Percentiles rank a stretch among this genome's conserved stretches.
These are phyloP conservation scores for Urophycis tenuis DNA, from an alignment of 2,797 vertebrate species.

Conservation along the genomic window DNA sequence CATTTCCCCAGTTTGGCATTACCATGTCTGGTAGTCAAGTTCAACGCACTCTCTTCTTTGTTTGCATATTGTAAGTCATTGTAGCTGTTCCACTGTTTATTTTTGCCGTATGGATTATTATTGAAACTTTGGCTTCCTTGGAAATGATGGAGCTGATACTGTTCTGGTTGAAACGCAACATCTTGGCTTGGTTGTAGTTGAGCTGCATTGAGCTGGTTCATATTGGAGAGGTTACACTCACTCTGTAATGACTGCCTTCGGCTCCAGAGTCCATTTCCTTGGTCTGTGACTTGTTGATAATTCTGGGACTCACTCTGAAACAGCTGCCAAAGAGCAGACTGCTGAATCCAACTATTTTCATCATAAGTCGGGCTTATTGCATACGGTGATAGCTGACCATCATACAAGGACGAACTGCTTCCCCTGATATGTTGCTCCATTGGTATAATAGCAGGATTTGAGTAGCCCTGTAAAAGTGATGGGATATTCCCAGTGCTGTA, in stretches of 20 bases:
- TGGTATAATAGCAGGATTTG: conserved; percentile 36
- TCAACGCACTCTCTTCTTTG: conserved; percentile 72
- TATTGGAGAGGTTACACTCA: conserved; percentile 40
- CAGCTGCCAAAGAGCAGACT: conserved; percentile 69
- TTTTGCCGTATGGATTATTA: conserved; percentile 44
- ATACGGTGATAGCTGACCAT: conserved; percentile 46
- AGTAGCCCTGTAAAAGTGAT: conserved; percentile 37
- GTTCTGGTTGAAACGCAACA: conserved; percentile 41
- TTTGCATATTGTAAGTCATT: conserved; percentile 53
- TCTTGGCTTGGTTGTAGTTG: conserved; percentile 41
- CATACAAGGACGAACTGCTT: conserved; percentile 53
- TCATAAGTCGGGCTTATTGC: conserved; percentile 54
- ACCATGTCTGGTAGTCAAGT: conserved; percentile 80
- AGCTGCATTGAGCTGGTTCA: conserved; percentile 39
- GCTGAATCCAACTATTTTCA: conserved; percentile 69
- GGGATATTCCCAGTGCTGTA: conserved; percentile 61
- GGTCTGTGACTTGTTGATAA: conserved; percentile 46
- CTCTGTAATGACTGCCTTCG: conserved; percentile 33
- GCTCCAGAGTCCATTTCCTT: conserved; percentile 37
- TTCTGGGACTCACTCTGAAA: conserved; percentile 62
- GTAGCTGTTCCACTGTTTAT: conserved; percentile 61
- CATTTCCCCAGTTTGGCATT: conserved; percentile 67
- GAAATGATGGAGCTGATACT: conserved; percentile 34
- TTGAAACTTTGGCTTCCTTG: conserved; percentile 35
- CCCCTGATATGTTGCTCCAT: conserved; percentile 43